phyloP scores from a whole-genome alignment of 2,888 invertebrate genomes.

The Ctena decussata region DNA sequence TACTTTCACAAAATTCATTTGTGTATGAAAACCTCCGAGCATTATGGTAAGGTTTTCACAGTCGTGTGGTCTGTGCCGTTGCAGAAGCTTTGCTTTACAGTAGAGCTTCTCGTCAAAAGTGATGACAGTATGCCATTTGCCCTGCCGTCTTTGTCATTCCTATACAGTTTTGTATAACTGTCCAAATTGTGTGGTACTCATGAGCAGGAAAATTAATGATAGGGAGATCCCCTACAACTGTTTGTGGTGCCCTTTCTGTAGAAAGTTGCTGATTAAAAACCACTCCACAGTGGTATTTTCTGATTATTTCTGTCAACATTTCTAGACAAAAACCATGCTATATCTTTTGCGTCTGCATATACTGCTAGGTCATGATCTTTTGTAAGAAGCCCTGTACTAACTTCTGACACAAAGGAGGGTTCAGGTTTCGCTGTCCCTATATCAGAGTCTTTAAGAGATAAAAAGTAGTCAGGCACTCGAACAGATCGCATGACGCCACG shows the following conservation, averaged over 20 bases:
- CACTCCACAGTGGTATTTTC: neutral
- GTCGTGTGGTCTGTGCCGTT: neutral
- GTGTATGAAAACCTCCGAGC: neutral
- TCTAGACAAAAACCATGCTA: too few species aligned
- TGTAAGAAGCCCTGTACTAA: too few species aligned
- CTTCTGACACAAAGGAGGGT: too few species aligned
- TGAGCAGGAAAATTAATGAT: neutral
- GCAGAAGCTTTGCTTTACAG: neutral
- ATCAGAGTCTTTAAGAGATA: too few species aligned
- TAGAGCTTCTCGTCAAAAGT: neutral
- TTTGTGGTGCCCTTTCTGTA: neutral
- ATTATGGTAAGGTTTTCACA: neutral
- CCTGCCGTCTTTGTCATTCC: neutral
- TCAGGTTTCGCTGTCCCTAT: too few species aligned
- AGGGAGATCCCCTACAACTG: neutral
- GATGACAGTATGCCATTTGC: neutral
- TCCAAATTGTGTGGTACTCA: neutral
- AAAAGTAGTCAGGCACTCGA: too few species aligned
- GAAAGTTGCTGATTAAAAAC: neutral
- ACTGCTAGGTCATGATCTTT: too few species aligned
- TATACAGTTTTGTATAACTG: neutral
- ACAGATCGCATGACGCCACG: too few species aligned
- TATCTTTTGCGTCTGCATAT: too few species aligned
- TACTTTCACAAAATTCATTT: neutral
- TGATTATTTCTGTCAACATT: too few species aligned